A percentile compares a stretch with the other conserved stretches of the same genome.
Evolutionary conservation across 37 sponge, comb jelly and placozoan genomes (phyloP).

Genomic region (Diacarnus erythraeanus): DNA sequence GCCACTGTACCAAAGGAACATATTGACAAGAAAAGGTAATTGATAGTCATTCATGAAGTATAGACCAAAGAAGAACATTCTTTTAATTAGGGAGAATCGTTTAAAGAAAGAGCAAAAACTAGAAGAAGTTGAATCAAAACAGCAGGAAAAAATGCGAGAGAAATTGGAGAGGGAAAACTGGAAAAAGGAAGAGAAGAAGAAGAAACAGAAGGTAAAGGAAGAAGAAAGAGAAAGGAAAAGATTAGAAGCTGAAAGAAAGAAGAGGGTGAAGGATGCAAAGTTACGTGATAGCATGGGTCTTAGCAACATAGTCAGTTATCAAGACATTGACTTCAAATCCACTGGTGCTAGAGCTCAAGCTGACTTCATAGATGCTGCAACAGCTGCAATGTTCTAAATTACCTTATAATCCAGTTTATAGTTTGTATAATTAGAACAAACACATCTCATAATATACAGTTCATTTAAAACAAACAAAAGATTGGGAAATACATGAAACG

Average conservation of each 20-base stretch:
- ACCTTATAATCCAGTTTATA: not conserved
- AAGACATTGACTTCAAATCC: slow-evolving; percentile 11
- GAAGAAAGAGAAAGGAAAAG: slow-evolving; percentile 1
- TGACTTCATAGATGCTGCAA: slow-evolving; percentile 40
- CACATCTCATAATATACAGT: not conserved
- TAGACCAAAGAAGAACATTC: not conserved
- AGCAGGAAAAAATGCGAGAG: slow-evolving; percentile 22
- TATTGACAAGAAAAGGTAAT: slow-evolving; percentile 29
- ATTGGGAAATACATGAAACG: too few relatives aligned
- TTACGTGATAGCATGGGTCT: slow-evolving; percentile 12
- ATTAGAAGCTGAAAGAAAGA: slow-evolving; percentile 15
- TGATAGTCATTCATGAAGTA: not conserved
- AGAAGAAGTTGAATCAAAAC: not conserved
- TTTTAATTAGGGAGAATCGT: slow-evolving; percentile 8
- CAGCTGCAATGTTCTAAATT: slow-evolving; percentile 47
- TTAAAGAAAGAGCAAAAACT: slow-evolving; percentile 6
- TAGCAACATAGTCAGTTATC: slow-evolving; percentile 20
- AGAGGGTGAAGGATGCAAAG: slow-evolving; percentile 26
- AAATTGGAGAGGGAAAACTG: slow-evolving; percentile 22
- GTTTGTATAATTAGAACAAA: too few relatives aligned
- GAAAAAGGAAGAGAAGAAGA: slow-evolving; percentile 29
- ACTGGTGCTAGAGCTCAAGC: slow-evolving; percentile 22
- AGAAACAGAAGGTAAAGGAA: slow-evolving; percentile 18
- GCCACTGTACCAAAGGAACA: slow-evolving; percentile 33
- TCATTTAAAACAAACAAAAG: too few relatives aligned